These are phyloP conservation scores for Aplodontia rufa DNA, from an alignment of 2,113 vertebrate species.

Conservation along the genomic window DNA sequence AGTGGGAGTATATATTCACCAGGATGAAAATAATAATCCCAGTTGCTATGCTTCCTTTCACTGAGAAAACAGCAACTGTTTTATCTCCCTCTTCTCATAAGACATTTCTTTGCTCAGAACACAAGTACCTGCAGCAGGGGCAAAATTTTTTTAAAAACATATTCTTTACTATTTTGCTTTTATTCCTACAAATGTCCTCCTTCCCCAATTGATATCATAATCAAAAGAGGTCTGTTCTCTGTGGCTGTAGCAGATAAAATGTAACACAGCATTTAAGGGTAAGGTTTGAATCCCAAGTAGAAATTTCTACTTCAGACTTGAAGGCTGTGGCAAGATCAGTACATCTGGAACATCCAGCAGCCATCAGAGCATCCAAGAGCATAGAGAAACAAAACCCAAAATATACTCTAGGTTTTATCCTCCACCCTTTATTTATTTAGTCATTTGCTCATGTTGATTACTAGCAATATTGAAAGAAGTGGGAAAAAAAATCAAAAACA, in stretches of 20 bases:
- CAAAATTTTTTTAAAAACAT: background rate
- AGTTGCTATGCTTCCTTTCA: background rate
- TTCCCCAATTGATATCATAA: background rate
- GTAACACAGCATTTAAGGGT: background rate
- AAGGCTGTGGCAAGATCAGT: background rate
- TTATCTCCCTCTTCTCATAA: background rate
- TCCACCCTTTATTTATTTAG: background rate
- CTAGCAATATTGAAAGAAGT: background rate
- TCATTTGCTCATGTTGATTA: background rate
- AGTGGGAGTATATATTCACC: background rate
- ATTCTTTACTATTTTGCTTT: background rate
- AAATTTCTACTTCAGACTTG: background rate
- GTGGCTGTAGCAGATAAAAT: background rate
- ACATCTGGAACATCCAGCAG: background rate
- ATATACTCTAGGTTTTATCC: background rate
- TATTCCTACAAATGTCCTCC: background rate
- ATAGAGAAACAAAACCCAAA: background rate
- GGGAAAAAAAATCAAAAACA: background rate
- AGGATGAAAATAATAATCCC: background rate
- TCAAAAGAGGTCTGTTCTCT: background rate
- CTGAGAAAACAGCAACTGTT: background rate
- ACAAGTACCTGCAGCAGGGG: background rate
- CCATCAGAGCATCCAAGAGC: background rate
- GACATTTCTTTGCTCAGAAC: background rate
- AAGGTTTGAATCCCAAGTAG: background rate